phyloP scores from a whole-genome alignment of 2,797 vertebrate genomes.

The Mormyrops attenuatus region DNA sequence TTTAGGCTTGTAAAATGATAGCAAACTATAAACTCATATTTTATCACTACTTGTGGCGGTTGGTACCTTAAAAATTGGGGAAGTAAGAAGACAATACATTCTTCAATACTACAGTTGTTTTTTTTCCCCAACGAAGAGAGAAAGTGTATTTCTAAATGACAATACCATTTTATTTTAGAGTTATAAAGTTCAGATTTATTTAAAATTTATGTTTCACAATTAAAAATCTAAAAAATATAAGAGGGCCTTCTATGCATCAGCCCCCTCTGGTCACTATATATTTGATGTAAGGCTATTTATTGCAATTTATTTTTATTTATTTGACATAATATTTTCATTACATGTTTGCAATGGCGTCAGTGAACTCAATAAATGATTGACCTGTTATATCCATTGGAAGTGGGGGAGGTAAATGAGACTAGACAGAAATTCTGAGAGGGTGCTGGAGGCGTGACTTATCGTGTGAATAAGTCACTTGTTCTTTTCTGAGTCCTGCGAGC shows the following conservation, averaged over 20 bases:
- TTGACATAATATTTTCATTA: neutral
- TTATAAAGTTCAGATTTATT: neutral
- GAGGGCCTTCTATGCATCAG: neutral
- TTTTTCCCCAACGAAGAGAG: neutral
- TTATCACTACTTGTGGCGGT: neutral
- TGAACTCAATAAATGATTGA: neutral
- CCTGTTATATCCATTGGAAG: neutral
- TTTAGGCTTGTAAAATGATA: neutral
- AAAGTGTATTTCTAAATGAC: neutral
- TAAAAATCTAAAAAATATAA: neutral
- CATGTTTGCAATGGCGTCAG: neutral
- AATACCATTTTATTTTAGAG: neutral
- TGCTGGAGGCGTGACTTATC: neutral
- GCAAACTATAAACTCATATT: neutral
- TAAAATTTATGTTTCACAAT: neutral
- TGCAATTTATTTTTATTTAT: neutral
- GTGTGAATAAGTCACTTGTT: constrained; percentile 15
- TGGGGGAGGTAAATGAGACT: neutral
- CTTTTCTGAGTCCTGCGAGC: neutral
- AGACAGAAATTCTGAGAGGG: neutral
- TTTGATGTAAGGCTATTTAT: neutral
- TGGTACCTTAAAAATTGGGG: neutral
- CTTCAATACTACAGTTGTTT: neutral
- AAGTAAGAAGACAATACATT: neutral
- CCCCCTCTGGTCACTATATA: neutral